Percentiles rank a stretch among this genome's conserved stretches.
Evolutionary conservation across 2,113 vertebrate species (phyloP).

Genomic region (Climacteris rufus): DNA sequence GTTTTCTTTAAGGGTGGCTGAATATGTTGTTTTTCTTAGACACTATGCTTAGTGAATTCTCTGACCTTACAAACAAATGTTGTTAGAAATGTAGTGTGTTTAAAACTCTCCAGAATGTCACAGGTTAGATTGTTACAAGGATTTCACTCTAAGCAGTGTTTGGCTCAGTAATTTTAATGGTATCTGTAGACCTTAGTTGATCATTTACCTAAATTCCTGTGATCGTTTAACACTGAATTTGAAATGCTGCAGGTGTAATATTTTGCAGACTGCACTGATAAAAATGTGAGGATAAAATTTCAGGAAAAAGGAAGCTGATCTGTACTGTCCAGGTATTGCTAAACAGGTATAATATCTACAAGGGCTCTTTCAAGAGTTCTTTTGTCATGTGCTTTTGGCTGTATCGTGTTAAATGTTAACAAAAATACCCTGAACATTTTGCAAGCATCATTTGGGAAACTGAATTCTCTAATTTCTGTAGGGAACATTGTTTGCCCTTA

Average conservation of each 20-base stretch:
- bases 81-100: not conserved
- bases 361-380: not conserved
- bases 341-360: not conserved
- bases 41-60: not conserved
- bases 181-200: not conserved
- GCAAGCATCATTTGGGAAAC: not conserved
- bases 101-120: not conserved
- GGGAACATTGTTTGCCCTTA: not conserved
- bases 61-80: not conserved
- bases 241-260: not conserved
- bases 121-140: not conserved
- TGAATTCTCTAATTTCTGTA: not conserved
- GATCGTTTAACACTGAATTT: not conserved
- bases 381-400: not conserved
- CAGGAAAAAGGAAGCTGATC: not conserved
- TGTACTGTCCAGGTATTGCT: not conserved
- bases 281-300: not conserved
- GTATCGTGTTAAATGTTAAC: not conserved
- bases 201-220: not conserved
- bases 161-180: not conserved
- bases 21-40: not conserved
- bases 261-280: not conserved
- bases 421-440: not conserved
- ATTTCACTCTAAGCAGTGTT: not conserved
- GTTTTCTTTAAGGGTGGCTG: not conserved